Conservation (phyloP, 2,888 invertebrate genomes). For the Noctua comes region DNA sequence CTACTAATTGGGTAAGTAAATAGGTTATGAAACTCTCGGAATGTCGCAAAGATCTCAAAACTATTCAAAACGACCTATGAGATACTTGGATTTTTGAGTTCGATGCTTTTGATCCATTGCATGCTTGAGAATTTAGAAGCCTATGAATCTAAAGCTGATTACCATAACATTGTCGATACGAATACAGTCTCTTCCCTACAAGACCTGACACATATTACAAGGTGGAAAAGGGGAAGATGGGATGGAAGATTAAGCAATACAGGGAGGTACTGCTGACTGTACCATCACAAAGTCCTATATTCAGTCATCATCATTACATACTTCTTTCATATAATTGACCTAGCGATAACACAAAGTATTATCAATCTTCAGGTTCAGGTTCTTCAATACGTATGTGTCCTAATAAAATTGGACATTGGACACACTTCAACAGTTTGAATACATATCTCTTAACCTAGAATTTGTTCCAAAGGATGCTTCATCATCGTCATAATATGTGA, state of each 20-base stretch:
- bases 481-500: neutral
- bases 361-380: neutral
- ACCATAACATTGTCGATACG: neutral
- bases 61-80: neutral
- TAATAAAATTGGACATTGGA: neutral
- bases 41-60: neutral
- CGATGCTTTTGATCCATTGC: neutral
- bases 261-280: neutral
- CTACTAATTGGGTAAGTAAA: slow-evolving; percentile 41
- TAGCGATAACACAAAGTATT: too few species aligned
- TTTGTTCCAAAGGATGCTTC: neutral
- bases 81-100: neutral
- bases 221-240: neutral
- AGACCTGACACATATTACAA: neutral
- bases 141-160: neutral
- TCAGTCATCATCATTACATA: neutral
- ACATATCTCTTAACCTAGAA: neutral
- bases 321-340: neutral
- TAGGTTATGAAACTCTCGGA: slow-evolving; percentile 69
- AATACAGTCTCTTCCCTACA: neutral
- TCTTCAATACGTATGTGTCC: neutral
- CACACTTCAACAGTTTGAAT: neutral
- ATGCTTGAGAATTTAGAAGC: neutral
- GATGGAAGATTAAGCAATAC: neutral
- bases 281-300: neutral